These are phyloP conservation scores for Caenorhabditis briggsae DNA, from an alignment of 1,140 invertebrate species.

Conservation along the genomic window DNA sequence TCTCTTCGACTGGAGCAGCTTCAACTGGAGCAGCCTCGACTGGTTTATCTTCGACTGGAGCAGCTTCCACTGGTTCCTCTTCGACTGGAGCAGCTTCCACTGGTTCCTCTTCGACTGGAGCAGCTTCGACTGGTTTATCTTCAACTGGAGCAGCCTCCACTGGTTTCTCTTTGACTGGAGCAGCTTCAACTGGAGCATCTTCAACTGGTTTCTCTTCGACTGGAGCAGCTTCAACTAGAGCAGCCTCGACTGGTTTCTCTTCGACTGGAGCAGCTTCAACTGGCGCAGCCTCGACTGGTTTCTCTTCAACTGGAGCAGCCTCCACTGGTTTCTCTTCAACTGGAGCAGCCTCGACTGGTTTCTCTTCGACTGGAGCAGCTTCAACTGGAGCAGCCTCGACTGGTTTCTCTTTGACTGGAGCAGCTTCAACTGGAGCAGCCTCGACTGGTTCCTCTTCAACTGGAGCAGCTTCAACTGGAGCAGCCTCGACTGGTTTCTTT, in stretches of 20 bases:
- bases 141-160: not conserved
- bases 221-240: not conserved
- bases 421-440: no score
- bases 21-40: not conserved
- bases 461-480: not conserved
- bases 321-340: not conserved
- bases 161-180: not conserved
- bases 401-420: not conserved
- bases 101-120: not conserved
- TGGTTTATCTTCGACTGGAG: not conserved
- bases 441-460: not conserved
- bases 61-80: conserved; percentile 2
- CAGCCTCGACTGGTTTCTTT: not conserved
- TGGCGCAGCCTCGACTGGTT: not conserved
- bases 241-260: conserved; percentile 10
- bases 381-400: no score
- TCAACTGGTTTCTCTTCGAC: not conserved
- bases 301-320: not conserved
- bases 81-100: not conserved
- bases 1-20: not conserved
- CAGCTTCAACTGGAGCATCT: not conserved
- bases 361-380: no score
- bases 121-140: not conserved
- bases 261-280: not conserved
- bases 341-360: not conserved